Conservation (phyloP, 2,797 vertebrate species). For the Rhyacichthys aspro region DNA sequence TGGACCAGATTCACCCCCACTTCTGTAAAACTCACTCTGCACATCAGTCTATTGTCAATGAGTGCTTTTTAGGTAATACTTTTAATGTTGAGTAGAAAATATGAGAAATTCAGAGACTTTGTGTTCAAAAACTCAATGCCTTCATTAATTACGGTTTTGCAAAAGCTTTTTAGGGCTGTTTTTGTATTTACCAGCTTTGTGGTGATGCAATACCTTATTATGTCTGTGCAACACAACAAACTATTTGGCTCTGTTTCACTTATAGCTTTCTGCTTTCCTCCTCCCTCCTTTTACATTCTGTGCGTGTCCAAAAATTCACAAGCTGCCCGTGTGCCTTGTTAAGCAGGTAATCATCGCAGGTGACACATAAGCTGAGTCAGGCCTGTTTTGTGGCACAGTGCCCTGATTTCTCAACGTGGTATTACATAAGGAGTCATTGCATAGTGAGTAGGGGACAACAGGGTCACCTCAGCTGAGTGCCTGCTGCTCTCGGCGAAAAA, state of each 20-base stretch:
- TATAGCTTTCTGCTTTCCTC: conserved; percentile 8
- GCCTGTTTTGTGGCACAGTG: conserved; percentile 60
- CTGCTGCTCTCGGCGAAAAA: conserved; percentile 9
- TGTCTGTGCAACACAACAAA: conserved; percentile 46
- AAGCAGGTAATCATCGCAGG: conserved; percentile 43
- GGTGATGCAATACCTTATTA: conserved; percentile 54
- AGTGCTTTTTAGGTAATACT: too few relatives aligned
- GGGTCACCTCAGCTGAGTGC: conserved; percentile 26
- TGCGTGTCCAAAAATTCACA: conserved; percentile 17
- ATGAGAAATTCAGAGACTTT: too few relatives aligned
- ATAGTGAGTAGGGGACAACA: conserved; percentile 43
- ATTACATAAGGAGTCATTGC: conserved; percentile 47
- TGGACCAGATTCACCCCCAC: too few relatives aligned
- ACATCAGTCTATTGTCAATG: too few relatives aligned
- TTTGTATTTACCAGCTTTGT: conserved; percentile 27
- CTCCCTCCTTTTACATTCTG: neutral
- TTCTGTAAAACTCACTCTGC: too few relatives aligned
- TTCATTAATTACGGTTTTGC: too few relatives aligned
- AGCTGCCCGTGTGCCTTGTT: conserved; percentile 4
- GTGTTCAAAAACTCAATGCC: too few relatives aligned
- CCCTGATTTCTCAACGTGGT: conserved; percentile 51
- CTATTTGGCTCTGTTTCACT: conserved; percentile 28
- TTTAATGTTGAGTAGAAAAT: too few relatives aligned
- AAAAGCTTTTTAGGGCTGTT: conserved; percentile 20
- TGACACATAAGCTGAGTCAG: conserved; percentile 58